Evolutionary conservation across 2,113 vertebrate species (phyloP).

Genomic region (Vombatus ursinus): DNA sequence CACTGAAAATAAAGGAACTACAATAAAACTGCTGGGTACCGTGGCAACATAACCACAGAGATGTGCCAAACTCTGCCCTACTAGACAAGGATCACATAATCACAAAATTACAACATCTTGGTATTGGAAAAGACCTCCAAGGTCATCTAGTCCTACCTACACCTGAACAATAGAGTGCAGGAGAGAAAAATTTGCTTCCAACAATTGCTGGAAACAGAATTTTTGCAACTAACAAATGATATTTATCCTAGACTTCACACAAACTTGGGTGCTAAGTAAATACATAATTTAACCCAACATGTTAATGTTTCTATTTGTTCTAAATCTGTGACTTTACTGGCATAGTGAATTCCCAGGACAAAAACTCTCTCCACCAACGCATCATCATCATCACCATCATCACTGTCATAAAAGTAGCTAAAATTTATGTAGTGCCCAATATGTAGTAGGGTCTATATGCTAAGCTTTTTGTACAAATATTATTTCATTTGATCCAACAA

Average conservation of each 20-base stretch:
- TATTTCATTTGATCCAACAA: background rate
- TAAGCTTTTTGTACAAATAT: background rate
- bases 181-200: background rate
- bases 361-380: background rate
- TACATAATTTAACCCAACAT: background rate
- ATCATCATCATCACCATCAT: background rate
- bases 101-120: background rate
- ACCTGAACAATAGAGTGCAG: background rate
- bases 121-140: background rate
- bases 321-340: background rate
- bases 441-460: background rate
- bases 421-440: background rate
- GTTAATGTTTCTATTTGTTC: background rate
- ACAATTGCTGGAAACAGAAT: background rate
- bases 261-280: background rate
- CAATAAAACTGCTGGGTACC: background rate
- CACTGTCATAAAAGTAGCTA: background rate
- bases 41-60: background rate
- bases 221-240: background rate
- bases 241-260: background rate
- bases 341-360: background rate
- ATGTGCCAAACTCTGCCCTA: constrained; percentile 15
- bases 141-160: background rate
- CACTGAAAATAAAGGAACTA: background rate
- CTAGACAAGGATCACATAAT: constrained; percentile 17